phyloP scores from a whole-genome alignment of 2,113 vertebrate genomes.

The Stictonetta naevosa region DNA sequence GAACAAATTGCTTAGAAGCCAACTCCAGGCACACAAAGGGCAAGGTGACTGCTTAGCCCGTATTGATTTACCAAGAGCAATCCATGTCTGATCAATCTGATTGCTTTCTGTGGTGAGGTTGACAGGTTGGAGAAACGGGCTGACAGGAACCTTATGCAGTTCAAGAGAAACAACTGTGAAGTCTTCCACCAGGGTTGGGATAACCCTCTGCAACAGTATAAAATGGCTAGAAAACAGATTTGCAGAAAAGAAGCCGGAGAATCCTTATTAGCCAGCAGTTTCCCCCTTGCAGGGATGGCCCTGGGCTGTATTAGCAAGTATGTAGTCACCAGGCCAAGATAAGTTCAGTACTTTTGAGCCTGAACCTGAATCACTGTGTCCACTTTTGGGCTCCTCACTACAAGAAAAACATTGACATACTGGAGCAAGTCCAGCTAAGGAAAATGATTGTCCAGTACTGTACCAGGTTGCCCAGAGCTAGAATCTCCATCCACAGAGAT shows the following conservation, averaged over 20 bases:
- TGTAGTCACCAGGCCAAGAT: not conserved
- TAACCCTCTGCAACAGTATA: not conserved
- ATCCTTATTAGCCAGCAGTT: not conserved
- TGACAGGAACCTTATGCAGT: not conserved
- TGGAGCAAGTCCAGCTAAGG: not conserved
- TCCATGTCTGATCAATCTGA: not conserved
- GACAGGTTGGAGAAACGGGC: not conserved
- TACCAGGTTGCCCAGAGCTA: not conserved
- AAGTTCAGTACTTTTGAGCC: not conserved
- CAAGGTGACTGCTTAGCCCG: not conserved
- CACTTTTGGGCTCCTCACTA: not conserved
- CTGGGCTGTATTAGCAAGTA: not conserved
- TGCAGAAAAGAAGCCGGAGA: not conserved
- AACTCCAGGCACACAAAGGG: not conserved
- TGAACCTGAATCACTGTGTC: not conserved
- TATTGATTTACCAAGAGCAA: not conserved
- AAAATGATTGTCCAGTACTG: not conserved
- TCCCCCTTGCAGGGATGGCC: not conserved
- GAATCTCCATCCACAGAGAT: not conserved
- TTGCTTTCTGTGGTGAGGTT: not conserved
- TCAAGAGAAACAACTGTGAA: not conserved
- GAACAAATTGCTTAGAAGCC: not conserved
- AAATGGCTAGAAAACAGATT: not conserved
- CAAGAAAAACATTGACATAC: not conserved
- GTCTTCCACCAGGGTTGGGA: not conserved